Percentiles rank a stretch among this genome's conserved stretches.
These are phyloP conservation scores for fruit fly (Drosophila melanogaster) DNA, from an alignment of 1,140 invertebrate species.

Conservation along the genomic window Release_6_plus_ISO1_MT NT_037436.4:8228001-8228500, in stretches of 20 bases:
- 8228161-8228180: conserved; percentile 19
- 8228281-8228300: conserved; percentile 47
- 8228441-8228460: conserved; percentile 46
- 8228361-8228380: conserved; percentile 5
- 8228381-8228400: conserved; percentile 3
- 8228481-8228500: conserved; percentile 45
- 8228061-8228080: no score
- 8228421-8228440: conserved; percentile 28
- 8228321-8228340: conserved; percentile 75
- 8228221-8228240: conserved; percentile 47
- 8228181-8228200: conserved; percentile 25
- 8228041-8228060: no score
- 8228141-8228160: conserved; percentile 50
- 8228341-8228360: conserved; percentile 68
- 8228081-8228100: not conserved
- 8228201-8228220: conserved; percentile 14
- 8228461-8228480: conserved; percentile 53
- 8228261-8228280: conserved; percentile 71
- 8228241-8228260: conserved; percentile 80
- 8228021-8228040: not conserved
- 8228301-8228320: conserved; percentile 51
- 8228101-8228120: not conserved
- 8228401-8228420: conserved; percentile 50
- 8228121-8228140: not conserved
- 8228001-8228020: not conserved